These are phyloP conservation scores for Fragum fragum DNA, from an alignment of 2,888 invertebrate genomes.

Conservation along the genomic window DNA sequence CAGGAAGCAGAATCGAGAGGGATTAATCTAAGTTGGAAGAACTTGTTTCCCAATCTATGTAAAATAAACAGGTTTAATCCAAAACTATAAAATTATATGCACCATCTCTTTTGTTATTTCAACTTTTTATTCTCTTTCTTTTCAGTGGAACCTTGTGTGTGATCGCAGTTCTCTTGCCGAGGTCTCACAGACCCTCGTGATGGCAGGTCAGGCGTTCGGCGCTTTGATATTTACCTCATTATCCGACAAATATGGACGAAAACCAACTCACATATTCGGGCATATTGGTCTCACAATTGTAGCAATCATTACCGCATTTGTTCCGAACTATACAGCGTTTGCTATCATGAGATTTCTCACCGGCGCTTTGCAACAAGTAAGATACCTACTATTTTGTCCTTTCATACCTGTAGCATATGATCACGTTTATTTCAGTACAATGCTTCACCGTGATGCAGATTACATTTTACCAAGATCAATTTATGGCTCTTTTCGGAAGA, in stretches of 20 bases:
- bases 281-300: conserved; percentile 51
- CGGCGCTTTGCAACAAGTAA: conserved; percentile 70
- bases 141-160: conserved; percentile 81
- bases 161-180: conserved; percentile 73
- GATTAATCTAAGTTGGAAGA: too few relatives aligned
- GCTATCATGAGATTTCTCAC: conserved; percentile 60
- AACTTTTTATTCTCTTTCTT: conserved; percentile 6
- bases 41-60: too few relatives aligned
- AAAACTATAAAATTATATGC: too few relatives aligned
- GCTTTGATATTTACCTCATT: conserved; percentile 77
- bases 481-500: background rate
- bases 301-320: conserved; percentile 60
- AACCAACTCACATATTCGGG: conserved; percentile 54
- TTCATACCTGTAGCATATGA: too few relatives aligned
- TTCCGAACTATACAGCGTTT: conserved; percentile 64
- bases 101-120: too few relatives aligned
- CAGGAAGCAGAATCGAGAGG: too few relatives aligned
- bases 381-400: background rate
- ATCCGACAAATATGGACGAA: conserved; percentile 75
- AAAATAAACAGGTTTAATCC: too few relatives aligned
- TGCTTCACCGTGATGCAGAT: too few relatives aligned
- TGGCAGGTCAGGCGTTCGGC: conserved; percentile 79
- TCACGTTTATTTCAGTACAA: too few relatives aligned
- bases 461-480: too few relatives aligned
- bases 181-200: conserved; percentile 80